phyloP scores from a whole-genome alignment of 2,888 invertebrate genomes.

The Anoplius nigerrimus region DNA sequence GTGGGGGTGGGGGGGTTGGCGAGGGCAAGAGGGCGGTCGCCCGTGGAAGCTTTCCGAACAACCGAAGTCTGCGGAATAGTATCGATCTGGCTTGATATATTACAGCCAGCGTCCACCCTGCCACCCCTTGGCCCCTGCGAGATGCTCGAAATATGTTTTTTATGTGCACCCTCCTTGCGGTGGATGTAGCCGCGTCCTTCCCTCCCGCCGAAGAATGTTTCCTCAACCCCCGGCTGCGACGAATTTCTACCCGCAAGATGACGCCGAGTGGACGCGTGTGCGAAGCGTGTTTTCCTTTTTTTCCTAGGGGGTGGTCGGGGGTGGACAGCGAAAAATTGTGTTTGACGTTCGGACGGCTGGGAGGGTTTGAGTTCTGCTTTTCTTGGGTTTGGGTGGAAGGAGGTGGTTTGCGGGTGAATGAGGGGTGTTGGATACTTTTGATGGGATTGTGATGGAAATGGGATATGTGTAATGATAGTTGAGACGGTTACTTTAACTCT shows the following conservation, averaged over 20 bases:
- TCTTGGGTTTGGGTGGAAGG: too few relatives aligned
- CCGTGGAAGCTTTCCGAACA: constrained; percentile 65
- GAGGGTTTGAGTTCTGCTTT: too few relatives aligned
- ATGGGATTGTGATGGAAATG: too few relatives aligned
- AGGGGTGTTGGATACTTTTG: too few relatives aligned
- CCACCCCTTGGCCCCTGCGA: constrained; percentile 57
- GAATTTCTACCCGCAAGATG: constrained; percentile 67
- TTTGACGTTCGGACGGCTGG: too few relatives aligned
- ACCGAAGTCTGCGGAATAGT: constrained; percentile 69
- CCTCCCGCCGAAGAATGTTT: constrained; percentile 21
- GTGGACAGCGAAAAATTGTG: too few relatives aligned
- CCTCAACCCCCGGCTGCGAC: constrained; percentile 50
- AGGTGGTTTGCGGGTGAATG: too few relatives aligned
- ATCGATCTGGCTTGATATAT: constrained; percentile 75
- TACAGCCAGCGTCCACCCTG: constrained; percentile 70
- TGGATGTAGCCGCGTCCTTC: constrained; percentile 48
- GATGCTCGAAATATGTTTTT: constrained; percentile 71
- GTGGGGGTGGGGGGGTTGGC: constrained; percentile 32
- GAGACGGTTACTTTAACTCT: too few relatives aligned
- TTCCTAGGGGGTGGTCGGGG: too few relatives aligned
- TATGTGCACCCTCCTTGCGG: constrained; percentile 63
- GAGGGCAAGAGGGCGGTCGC: constrained; percentile 44
- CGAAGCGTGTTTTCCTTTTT: constrained; percentile 25
- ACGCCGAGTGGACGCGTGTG: constrained; percentile 45
- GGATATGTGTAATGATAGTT: too few relatives aligned